Conservation (phyloP, 2,888 invertebrate species). For the Agrotis ipsilon region DNA sequence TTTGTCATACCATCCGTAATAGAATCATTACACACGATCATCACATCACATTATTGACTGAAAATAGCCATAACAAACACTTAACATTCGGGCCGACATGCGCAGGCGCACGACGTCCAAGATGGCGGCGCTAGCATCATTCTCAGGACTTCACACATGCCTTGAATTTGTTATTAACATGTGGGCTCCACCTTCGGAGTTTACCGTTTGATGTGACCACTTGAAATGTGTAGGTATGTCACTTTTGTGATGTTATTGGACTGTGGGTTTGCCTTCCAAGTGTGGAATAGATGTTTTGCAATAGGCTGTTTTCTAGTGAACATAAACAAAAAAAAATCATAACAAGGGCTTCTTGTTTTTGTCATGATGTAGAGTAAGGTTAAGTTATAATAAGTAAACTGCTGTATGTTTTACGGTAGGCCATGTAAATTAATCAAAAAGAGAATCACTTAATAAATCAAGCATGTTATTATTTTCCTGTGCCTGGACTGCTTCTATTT, state of each 20-base stretch:
- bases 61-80: constrained; percentile 46
- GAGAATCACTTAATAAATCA: too few relatives aligned
- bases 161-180: constrained; percentile 58
- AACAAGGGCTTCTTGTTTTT: not conserved
- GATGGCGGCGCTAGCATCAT: constrained; percentile 54
- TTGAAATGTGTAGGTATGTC: constrained; percentile 54
- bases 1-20: constrained; percentile 2
- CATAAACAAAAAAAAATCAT: not conserved
- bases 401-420: too few relatives aligned
- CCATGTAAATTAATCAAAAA: too few relatives aligned
- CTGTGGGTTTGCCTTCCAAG: constrained; percentile 4
- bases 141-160: constrained; percentile 58
- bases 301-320: not conserved
- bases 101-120: constrained; percentile 49
- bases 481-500: not conserved
- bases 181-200: constrained; percentile 52
- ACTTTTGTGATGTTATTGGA: constrained; percentile 21
- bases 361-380: not conserved
- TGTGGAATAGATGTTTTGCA: not conserved
- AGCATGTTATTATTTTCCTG: not conserved
- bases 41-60: constrained; percentile 23
- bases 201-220: constrained; percentile 60
- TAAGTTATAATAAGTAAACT: too few relatives aligned
- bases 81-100: constrained; percentile 53
- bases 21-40: constrained; percentile 6